Evolutionary conservation across 1,140 invertebrate species (phyloP), one percentile per base, ranked within the genome.

Genomic region (Drosophila varians): DNA sequence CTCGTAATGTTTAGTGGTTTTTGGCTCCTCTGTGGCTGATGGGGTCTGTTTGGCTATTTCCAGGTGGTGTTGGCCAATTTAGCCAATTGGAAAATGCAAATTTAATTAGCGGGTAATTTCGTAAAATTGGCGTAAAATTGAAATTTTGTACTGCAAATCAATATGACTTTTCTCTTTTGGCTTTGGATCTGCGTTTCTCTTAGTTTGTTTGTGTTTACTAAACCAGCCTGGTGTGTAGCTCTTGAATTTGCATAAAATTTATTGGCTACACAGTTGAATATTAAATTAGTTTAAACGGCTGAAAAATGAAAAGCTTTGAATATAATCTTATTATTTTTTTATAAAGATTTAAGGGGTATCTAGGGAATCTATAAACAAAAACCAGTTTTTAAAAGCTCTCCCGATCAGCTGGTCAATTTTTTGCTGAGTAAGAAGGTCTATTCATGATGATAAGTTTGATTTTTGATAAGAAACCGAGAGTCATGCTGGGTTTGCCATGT

Each of bases 51-150:
- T 36, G 34, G 36, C 38, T 4, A 18, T 53, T 57, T 31, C 28
- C 58, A 62, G 40, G 58, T 62, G 58, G n/a, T 1, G 49, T 25
- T 25, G 34, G 34, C 49, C 38, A 43, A 61, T 56, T 61, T 61
- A 52, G 38, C 25, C 40, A 62, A 62, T 57, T 58, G 58, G 40
- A 25, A 56, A 62, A 62, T 62, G 58, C 53, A 57, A 57, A 62
- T 62, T 62, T 62, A 62, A 62, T 62, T 62, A 57, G 58, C 40
- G 58, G 58, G 34, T 56, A 19, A 62, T 57, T 56, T 57, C 26
- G 52, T 18, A 34, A 62, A 62, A 57, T 23, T 57, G 40, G 52
- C 53, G 58, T 45, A 45, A 62, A 62, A 57, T 62, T 57, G 40
- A 57, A 61, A 61, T 31, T 61, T 31, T 25, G 14, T 57, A 43